A percentile compares a stretch with the other conserved stretches of the same genome.
These are phyloP conservation scores for Mastacembelus armatus DNA, from an alignment of 2,797 vertebrate genomes.

Conservation along the genomic window DNA sequence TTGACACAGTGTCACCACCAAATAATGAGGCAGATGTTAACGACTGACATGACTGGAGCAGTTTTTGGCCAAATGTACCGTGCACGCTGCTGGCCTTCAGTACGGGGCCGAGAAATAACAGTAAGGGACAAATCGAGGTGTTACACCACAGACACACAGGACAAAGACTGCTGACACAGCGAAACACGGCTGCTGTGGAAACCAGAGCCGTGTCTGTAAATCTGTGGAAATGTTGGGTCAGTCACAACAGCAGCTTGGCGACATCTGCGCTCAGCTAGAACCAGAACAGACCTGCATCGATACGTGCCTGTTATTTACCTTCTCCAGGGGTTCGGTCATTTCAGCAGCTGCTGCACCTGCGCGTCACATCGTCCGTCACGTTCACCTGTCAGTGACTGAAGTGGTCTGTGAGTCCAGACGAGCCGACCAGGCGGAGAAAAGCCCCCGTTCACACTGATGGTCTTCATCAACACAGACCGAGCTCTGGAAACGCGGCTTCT, in stretches of 20 bases:
- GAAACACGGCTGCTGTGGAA: no score
- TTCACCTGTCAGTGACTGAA: background rate
- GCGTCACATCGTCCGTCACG: slow-evolving; percentile 1
- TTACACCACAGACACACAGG: no score
- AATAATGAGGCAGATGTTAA: slow-evolving; percentile 23
- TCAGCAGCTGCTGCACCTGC: no score
- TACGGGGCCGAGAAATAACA: background rate
- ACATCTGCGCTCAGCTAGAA: background rate
- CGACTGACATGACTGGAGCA: slow-evolving; percentile 40
- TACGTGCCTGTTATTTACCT: slow-evolving; percentile 61
- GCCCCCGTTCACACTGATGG: slow-evolving; percentile 27
- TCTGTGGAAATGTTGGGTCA: no score
- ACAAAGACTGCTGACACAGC: no score
- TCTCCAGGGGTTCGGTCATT: slow-evolving; percentile 51
- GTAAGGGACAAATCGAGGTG: background rate
- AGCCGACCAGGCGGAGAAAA: slow-evolving; percentile 25
- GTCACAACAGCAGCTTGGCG: no score
- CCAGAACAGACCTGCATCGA: background rate
- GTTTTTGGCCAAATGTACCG: background rate
- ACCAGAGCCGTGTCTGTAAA: no score
- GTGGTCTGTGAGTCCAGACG: no score
- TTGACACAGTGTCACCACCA: background rate
- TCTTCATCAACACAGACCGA: slow-evolving; percentile 46
- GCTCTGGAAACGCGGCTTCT: slow-evolving; percentile 19
- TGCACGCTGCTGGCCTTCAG: background rate